Conservation (phyloP, 1,140 invertebrate species). For the Drosophila sp. region DNA sequence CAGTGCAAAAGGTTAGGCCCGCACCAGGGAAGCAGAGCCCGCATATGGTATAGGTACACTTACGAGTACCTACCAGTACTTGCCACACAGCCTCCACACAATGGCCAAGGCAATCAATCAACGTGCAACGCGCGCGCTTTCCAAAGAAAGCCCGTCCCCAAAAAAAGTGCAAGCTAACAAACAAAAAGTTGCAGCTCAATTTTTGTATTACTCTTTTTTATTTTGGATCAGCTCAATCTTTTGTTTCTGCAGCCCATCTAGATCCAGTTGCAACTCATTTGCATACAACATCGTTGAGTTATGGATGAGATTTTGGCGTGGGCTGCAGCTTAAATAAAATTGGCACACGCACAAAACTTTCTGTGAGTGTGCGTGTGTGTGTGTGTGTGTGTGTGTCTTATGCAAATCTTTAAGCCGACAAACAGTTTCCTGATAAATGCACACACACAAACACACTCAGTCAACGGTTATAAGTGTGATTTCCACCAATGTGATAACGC, state of each 20-base stretch:
- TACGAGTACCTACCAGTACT: slow-evolving; percentile 32
- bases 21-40: slow-evolving; percentile 56
- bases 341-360: slow-evolving; percentile 76
- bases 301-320: slow-evolving; percentile 49
- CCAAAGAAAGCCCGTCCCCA: slow-evolving; percentile 65
- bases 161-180: slow-evolving; percentile 47
- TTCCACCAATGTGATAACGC: slow-evolving; percentile 73
- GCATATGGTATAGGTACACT: slow-evolving; percentile 31
- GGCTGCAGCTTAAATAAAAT: slow-evolving; percentile 53
- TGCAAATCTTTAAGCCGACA: slow-evolving; percentile 71
- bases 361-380: slow-evolving; percentile 26
- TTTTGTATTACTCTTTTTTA: slow-evolving; percentile 5
- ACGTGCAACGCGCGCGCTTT: slow-evolving; percentile 61
- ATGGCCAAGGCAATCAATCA: slow-evolving; percentile 70
- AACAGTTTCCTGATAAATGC: slow-evolving; percentile 75
- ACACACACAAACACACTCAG: background rate
- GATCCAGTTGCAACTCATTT: slow-evolving; percentile 54
- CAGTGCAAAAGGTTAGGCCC: slow-evolving; percentile 72
- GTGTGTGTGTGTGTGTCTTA: slow-evolving; percentile 42
- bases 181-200: slow-evolving; percentile 43
- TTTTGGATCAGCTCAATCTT: background rate
- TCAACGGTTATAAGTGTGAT: slow-evolving; percentile 64
- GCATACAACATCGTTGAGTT: slow-evolving; percentile 46
- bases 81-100: slow-evolving; percentile 21
- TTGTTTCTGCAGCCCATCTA: background rate